Base-by-base conservation (phyloP, 2,113 vertebrate genomes). In the Alligator mississippiensis region DNA sequence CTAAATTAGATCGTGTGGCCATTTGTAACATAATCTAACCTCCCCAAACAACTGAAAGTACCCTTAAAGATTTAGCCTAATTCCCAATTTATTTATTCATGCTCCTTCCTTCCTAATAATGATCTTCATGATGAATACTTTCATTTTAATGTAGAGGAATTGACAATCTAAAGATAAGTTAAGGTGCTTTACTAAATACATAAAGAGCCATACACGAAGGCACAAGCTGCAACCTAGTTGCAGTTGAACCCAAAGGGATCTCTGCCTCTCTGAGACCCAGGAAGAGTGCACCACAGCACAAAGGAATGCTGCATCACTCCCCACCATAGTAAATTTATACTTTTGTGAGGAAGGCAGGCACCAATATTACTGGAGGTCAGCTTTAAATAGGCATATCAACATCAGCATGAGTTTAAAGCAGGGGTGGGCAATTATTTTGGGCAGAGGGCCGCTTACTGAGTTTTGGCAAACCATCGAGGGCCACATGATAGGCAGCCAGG, bases 201-300 rank as follows among this genome's bases (percentile, higher is more conserved):
- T 14, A 19, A 0, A 0, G 59, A 18, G 64, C 13, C 22, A 25
- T 1, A 4, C 9, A 47, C 9, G 47, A 47, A 47, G 47, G 70
- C 19, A 47, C 6, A 47, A 25, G 70, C 21, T 47, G 38, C 38
- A 38, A 6, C 38, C 38, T 38, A 47, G 47, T 47, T 47, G 47
- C 47, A 47, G 47, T 47, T 47, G 47, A 47, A 7, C 9, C 47
- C 47, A 47, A 47, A 47, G 47, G 47, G 47, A 47, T 15, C 12
- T 38, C 70, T 74, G 34, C 70, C 70, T 47, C 34, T 6, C 21
- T 24, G 21, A 74, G 47, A 21, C 34, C 22, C 30, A 72, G 18
- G 66, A 70, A 47, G 9, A 47, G 47, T 47, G 47, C 47, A 47
- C 8, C 47, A 47, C 47, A 47, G 47, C 47, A 47, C 47, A 47